phyloP scores from a whole-genome alignment of 2,797 vertebrate genomes.

The Malurus splendens region DNA sequence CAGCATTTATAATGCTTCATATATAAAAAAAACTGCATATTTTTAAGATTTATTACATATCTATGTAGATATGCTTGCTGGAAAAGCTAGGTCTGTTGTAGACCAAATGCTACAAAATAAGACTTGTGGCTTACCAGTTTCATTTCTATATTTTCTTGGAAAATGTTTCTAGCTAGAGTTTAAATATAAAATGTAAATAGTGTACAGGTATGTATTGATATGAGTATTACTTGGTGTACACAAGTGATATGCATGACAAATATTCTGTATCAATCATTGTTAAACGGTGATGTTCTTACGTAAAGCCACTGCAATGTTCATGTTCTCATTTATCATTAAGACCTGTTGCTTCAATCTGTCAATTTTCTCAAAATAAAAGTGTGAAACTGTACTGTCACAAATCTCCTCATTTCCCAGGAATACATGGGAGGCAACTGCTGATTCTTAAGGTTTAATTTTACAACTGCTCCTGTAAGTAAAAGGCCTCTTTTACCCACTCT shows the following conservation, averaged over 20 bases:
- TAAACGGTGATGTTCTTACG: constrained; percentile 31
- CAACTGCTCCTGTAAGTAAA: not conserved
- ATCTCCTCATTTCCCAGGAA: not conserved
- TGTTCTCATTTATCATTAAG: constrained; percentile 57
- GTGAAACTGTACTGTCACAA: not conserved
- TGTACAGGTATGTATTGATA: constrained; percentile 80
- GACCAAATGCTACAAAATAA: constrained; percentile 62
- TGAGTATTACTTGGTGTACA: constrained; percentile 64
- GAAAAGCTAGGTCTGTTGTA: constrained; percentile 68
- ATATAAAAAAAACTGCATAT: constrained; percentile 54
- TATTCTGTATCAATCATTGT: constrained; percentile 54
- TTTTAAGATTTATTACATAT: constrained; percentile 54
- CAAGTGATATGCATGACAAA: constrained; percentile 67
- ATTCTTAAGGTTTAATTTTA: not conserved
- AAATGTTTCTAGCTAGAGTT: constrained; percentile 76
- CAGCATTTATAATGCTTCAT: constrained; percentile 55
- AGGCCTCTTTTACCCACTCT: not conserved
- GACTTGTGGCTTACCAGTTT: constrained; percentile 65
- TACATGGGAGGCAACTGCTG: no score
- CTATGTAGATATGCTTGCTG: constrained; percentile 63
- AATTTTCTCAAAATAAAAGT: constrained; percentile 45
- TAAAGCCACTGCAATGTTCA: constrained; percentile 53
- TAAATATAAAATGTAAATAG: constrained; percentile 84
- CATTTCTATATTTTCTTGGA: constrained; percentile 81
- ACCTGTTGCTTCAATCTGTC: constrained; percentile 37